A percentile compares a stretch with the other conserved stretches of the same genome.
Conservation (phyloP, 2,797 vertebrate species). For the Siniperca undulata region DNA sequence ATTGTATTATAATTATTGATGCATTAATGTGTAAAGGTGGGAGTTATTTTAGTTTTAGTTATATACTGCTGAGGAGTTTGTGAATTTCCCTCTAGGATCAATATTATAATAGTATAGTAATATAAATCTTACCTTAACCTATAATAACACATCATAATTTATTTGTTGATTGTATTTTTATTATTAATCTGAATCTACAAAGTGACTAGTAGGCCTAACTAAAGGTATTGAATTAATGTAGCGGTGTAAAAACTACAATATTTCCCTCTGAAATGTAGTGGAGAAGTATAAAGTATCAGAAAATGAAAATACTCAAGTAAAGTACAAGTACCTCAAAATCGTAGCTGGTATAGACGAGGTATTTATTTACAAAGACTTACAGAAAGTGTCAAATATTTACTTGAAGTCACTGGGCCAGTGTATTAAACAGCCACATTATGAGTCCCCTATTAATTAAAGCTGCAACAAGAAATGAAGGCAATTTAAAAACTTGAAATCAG, state of each 20-base stretch:
- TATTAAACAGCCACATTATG: not conserved
- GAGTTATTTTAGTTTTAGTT: not conserved
- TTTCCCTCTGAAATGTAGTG: not conserved
- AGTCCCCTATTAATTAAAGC: conserved; percentile 16
- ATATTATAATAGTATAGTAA: not conserved
- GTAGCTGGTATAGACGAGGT: not conserved
- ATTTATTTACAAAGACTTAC: not conserved
- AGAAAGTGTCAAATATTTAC: not conserved
- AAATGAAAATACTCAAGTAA: not conserved
- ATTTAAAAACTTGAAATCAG: conserved; percentile 16
- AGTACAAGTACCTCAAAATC: not conserved
- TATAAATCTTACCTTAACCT: not conserved
- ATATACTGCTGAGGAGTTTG: not conserved
- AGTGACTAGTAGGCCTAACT: not conserved
- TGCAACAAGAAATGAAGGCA: not conserved
- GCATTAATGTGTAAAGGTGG: not conserved
- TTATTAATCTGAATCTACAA: not conserved
- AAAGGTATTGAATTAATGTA: not conserved
- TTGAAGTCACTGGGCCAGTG: not conserved
- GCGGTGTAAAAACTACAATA: not conserved
- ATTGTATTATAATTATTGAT: not conserved
- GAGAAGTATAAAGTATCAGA: not conserved
- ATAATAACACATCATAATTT: not conserved
- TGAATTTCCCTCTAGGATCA: not conserved
- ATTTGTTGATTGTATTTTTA: not conserved